Evolutionary conservation across 2,888 invertebrate species (phyloP), one percentile per base, ranked within the genome.

Genomic region (Oxyteleia sp.): DNA sequence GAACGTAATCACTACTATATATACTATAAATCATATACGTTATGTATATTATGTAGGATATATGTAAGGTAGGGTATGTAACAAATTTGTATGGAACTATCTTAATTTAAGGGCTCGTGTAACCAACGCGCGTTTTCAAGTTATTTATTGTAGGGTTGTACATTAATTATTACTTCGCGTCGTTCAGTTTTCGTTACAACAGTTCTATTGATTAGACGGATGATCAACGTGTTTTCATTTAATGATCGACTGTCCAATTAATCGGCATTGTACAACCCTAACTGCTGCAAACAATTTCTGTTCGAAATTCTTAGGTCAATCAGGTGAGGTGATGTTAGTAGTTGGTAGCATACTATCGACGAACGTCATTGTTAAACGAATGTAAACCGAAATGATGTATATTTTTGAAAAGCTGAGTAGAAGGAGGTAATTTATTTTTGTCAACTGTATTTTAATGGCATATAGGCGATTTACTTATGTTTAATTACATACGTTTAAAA

Each of bases 41-140:
- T 29, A 49, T 69, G 63, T 82, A 76, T 76, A 74, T 55, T 53
- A 71, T 55, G 23, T 61, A 78, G 32, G 53, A 45, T 53, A 78
- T 64, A 59, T 41, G 18, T 23, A 82, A 45, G 35, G 57, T 72
- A 71, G 61, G 47, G 23, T 68, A 55, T 78, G 35, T 72, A 74
- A 68, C 59, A 51, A 71, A 82, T 66, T 68, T 71, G 79, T 86
- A 87, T 84, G 85, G 88, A 88, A 87, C 87, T 88, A 85, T 87
- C 83, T n/a, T 88, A 86, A 86, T 84, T 87, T 87, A 87, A 87
- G 79, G 71, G 64, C 80, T 59, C 32, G 32, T 79, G 45, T 88
- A 89, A 86, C 88, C 87, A 18, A 4, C 18, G 8, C 16, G 16
- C 3, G 66, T 35, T 71, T 38, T 11, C n/a, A 51, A 59, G 18